Evolutionary conservation across 2,888 invertebrate species (phyloP).

Genomic region (Orthonychiurus folsomi): DNA sequence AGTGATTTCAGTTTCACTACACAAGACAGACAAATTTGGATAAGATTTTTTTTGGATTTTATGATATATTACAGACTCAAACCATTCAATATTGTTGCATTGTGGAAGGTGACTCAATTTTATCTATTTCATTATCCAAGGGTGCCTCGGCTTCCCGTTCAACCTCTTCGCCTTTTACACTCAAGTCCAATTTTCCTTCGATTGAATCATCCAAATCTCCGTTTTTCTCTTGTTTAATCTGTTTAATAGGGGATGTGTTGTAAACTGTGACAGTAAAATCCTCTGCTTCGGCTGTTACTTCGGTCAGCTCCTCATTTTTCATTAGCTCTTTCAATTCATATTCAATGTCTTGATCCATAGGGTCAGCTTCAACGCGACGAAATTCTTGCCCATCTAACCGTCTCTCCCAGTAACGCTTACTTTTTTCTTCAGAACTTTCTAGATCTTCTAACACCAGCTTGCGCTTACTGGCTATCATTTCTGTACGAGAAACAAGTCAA

Average conservation of each 20-base stretch:
- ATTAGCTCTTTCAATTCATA: conserved; percentile 56
- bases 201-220: conserved; percentile 10
- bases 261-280: conserved; percentile 33
- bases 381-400: conserved; percentile 17
- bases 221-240: conserved; percentile 15
- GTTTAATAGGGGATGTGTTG: conserved; percentile 4
- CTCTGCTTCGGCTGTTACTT: conserved; percentile 17
- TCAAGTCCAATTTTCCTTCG: background rate
- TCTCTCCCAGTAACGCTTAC: conserved; percentile 37
- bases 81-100: too few relatives aligned
- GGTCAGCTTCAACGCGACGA: conserved; percentile 25
- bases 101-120: background rate
- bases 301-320: conserved; percentile 43
- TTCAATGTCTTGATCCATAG: conserved; percentile 50
- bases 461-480: conserved; percentile 56
- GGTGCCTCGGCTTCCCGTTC: background rate
- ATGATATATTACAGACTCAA: too few relatives aligned
- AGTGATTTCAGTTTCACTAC: too few relatives aligned
- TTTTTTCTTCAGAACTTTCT: conserved; percentile 35
- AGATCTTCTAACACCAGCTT: conserved; percentile 37
- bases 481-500: conserved; percentile 47
- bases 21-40: too few relatives aligned
- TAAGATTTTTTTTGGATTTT: too few relatives aligned
- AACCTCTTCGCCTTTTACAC: conserved; percentile 4
- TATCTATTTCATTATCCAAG: background rate